These are phyloP conservation scores for Poeciliopsis prolifica DNA, from an alignment of 2,113 vertebrate species.

Conservation along the genomic window DNA sequence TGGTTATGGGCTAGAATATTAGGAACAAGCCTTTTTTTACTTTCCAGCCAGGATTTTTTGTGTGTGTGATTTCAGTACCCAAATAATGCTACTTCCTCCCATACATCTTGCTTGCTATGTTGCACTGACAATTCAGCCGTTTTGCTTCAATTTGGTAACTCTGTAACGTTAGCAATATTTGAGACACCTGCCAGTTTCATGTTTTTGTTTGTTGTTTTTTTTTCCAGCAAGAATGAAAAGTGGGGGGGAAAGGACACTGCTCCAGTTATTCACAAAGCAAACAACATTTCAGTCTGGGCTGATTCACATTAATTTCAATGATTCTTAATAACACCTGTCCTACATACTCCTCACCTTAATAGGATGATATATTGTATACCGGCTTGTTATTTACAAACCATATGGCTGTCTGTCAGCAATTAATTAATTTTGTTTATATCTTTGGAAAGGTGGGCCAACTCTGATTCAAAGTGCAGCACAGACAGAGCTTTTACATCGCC, in stretches of 20 bases:
- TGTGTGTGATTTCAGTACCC: slow-evolving; percentile 22
- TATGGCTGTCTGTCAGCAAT: slow-evolving; percentile 50
- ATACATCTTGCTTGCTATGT: background rate
- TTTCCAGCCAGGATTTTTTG: slow-evolving; percentile 21
- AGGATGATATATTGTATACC: slow-evolving; percentile 43
- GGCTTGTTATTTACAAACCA: slow-evolving; percentile 45
- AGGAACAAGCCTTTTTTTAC: slow-evolving; percentile 32
- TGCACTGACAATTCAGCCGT: background rate
- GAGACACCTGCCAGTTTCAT: background rate
- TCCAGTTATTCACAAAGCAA: background rate
- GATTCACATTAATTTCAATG: slow-evolving; percentile 14
- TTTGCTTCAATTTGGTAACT: background rate
- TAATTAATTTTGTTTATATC: slow-evolving; percentile 48
- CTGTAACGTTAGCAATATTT: background rate
- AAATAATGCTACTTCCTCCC: background rate
- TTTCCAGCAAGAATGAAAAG: background rate
- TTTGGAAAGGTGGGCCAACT: slow-evolving; percentile 31
- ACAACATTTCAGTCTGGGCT: background rate
- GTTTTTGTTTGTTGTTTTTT: background rate
- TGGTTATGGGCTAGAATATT: slow-evolving; percentile 27
- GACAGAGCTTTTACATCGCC: slow-evolving; percentile 3
- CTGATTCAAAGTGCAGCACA: slow-evolving; percentile 18
- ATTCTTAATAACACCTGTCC: slow-evolving; percentile 6
- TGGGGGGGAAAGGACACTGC: background rate
- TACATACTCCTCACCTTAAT: slow-evolving; percentile 39